These are phyloP conservation scores for Coremacera marginata DNA, from an alignment of 2,888 invertebrate genomes.

Conservation along the genomic window DNA sequence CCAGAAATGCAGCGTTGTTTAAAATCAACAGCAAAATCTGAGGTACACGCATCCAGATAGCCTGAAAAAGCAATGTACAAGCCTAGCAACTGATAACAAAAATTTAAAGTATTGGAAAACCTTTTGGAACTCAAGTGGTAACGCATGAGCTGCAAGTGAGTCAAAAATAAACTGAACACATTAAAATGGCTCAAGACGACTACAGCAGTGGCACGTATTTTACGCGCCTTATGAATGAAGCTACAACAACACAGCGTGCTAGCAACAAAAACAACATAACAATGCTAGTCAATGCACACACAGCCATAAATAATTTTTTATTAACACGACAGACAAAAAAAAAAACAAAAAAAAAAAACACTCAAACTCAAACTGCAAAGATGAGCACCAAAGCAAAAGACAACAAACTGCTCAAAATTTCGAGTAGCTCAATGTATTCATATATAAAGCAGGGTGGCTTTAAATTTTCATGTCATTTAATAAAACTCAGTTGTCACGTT, in stretches of 20 bases:
- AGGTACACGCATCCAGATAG: background rate
- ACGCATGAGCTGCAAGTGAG: background rate
- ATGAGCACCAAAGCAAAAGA: background rate
- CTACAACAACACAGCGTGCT: background rate
- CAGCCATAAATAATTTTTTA: background rate
- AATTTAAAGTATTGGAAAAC: background rate
- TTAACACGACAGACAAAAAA: background rate
- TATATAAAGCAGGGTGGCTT: slow-evolving; percentile 65
- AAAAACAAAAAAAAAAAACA: too few relatives aligned
- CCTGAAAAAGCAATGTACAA: background rate
- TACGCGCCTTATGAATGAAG: too few relatives aligned
- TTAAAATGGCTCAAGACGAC: background rate
- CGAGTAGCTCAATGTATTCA: slow-evolving; percentile 34
- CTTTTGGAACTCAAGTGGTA: background rate
- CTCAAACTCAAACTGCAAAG: background rate
- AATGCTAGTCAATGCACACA: background rate
- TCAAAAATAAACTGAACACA: background rate
- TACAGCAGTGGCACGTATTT: background rate
- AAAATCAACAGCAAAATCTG: background rate
- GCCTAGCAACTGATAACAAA: background rate
- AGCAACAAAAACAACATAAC: background rate
- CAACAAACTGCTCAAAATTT: slow-evolving; percentile 34
- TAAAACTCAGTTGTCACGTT: slow-evolving; percentile 55
- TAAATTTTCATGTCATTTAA: slow-evolving; percentile 65
- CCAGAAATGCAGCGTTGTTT: background rate